Evolutionary conservation across 2,888 invertebrate genomes (phyloP), one percentile per base, ranked within the genome.

Genomic region (Nezara viridula): DNA sequence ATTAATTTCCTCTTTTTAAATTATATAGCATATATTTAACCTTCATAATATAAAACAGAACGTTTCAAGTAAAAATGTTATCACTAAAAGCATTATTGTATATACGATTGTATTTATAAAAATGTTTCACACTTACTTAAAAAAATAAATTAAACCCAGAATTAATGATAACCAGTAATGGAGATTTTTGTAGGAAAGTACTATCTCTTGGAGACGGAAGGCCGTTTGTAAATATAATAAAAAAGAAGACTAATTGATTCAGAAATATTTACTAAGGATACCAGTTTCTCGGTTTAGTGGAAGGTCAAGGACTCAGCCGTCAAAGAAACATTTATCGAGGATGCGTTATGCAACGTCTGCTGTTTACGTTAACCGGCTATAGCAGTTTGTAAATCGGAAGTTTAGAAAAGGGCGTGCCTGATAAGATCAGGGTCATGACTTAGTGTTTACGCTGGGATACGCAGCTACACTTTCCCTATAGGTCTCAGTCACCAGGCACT

Each of bases 381-480:
- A 44, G 44, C 81, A 44, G 81, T 81, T 81, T 37, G 81, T 81
- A 44, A 81, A 81, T 81, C 81, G 81, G 44, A 81, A 44, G 81
- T 44, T 81, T 81, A 81, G 81, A n/a, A 81, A 81, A 81, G 81
- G 81, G 44, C 81, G 81, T 81, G 44, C 10, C 81, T 7, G 44
- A 81, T 81, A 81, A 47, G 40, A 40, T 81, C n/a, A 81, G 44
- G 81, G 81, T 81, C 81, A 81, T 81, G 81, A 44, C 81, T 81
- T 73, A 73, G 32, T 37, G 66, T 73, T 73, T 73, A 37, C 66
- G 66, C 32, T 37, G 66, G 19, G 66, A 2, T 37, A 73, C 66
- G 60, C 27, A 60, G 60, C 60, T 4, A 60, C 14, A 60, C 60
- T 60, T 73, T 73, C 37, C 37, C 66, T 7, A 19, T 19, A 73